These are phyloP conservation scores for Alosa sapidissima DNA, from an alignment of 2,797 vertebrate species.

Conservation along the genomic window DNA sequence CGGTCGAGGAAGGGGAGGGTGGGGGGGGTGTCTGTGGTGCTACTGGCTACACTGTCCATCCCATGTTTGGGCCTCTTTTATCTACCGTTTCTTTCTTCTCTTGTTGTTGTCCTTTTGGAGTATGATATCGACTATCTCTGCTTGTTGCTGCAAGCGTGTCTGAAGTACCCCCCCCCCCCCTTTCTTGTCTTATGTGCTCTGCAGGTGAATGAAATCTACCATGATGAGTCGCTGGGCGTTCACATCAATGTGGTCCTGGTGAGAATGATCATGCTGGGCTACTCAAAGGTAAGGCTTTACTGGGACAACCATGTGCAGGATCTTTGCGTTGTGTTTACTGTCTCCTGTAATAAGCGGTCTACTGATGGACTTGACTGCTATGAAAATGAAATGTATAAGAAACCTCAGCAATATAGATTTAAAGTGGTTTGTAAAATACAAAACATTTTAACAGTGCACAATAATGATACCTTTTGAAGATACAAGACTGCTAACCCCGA, in stretches of 20 bases:
- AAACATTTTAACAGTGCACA: neutral
- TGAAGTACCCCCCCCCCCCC: neutral
- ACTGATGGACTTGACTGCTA: neutral
- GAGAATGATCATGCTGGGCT: constrained; percentile 97
- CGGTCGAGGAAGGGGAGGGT: no score
- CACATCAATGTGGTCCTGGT: constrained; percentile 98
- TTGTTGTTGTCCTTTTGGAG: neutral
- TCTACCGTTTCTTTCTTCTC: neutral
- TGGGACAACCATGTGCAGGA: neutral
- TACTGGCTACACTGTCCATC: no score
- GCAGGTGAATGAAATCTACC: constrained; percentile 98
- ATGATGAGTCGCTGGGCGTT: constrained; percentile 91
- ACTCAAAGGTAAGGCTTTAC: constrained; percentile 84
- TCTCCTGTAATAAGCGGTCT: neutral
- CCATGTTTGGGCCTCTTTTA: neutral
- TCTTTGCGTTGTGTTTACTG: no score
- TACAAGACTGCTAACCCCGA: neutral
- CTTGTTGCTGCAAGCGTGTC: neutral
- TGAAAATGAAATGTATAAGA: neutral
- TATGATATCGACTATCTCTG: neutral
- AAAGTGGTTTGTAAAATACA: no score
- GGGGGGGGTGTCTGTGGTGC: no score
- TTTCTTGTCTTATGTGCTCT: constrained; percentile 7
- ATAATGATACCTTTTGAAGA: neutral
- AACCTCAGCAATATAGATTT: neutral